These are phyloP conservation scores for Biston betularia DNA, from an alignment of 2,888 invertebrate genomes.

Conservation along the genomic window DNA sequence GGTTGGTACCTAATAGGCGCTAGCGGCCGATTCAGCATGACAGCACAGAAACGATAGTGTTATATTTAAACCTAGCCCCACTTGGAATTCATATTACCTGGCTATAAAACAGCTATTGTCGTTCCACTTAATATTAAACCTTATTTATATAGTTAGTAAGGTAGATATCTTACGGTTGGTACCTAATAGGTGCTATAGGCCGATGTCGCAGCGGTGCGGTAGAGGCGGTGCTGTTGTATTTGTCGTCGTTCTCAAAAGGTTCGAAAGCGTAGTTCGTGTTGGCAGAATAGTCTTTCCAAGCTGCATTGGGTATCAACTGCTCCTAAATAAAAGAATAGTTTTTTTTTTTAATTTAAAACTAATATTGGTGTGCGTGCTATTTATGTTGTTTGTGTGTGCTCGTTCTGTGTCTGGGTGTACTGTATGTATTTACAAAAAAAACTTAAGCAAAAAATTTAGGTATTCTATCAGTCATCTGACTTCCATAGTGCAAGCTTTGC, in stretches of 20 bases:
- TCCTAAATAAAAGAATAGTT: conserved; percentile 83
- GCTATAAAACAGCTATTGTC: no score
- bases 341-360: no score
- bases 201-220: conserved; percentile 55
- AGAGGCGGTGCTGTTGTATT: conserved; percentile 75
- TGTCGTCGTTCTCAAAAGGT: conserved; percentile 93
- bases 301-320: conserved; percentile 92
- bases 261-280: conserved; percentile 97
- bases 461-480: no score
- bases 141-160: neutral
- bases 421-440: no score
- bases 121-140: neutral
- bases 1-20: conserved; percentile 29
- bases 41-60: no score
- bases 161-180: conserved; percentile 28
- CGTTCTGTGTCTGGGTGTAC: no score
- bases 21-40: conserved; percentile 44
- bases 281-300: conserved; percentile 95
- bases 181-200: conserved; percentile 24
- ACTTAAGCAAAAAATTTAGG: no score
- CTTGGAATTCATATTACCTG: no score
- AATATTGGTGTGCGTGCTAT: no score
- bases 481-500: no score
- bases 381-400: no score
- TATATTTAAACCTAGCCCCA: no score